Evolutionary conservation across 2,888 invertebrate genomes (phyloP).

Genomic region (Cyaniris semiargus): DNA sequence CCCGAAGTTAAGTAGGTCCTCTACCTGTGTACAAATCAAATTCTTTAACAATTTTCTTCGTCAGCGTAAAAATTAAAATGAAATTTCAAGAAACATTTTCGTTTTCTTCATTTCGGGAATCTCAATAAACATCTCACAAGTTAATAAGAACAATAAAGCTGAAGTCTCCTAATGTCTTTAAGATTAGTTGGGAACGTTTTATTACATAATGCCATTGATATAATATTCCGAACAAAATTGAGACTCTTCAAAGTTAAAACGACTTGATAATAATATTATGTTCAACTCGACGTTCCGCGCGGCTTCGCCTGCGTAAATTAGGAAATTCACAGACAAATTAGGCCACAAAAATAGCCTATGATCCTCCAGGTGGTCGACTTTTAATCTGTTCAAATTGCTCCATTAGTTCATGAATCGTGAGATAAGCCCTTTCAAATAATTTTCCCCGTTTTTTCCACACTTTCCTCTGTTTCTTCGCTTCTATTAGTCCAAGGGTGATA

Average conservation of each 20-base stretch:
- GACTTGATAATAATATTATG: neutral
- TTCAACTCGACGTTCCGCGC: no score
- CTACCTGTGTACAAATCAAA: neutral
- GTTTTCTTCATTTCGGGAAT: neutral
- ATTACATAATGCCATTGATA: neutral
- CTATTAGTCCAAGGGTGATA: no score
- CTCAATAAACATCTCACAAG: neutral
- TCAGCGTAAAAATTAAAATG: neutral
- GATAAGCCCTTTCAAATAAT: no score
- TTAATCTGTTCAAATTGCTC: no score
- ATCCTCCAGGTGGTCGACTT: no score
- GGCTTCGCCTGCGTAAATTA: no score
- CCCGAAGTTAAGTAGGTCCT: no score
- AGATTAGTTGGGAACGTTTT: neutral
- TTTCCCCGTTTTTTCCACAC: no score
- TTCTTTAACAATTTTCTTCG: neutral
- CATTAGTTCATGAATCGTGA: no score
- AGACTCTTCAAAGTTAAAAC: neutral
- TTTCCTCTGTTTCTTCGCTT: no score
- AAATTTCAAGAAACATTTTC: neutral
- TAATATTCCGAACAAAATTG: neutral
- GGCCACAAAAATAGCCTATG: no score
- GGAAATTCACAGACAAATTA: no score
- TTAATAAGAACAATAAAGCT: conserved; percentile 13
- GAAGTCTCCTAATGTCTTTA: neutral